Evolutionary conservation across 2,797 vertebrate species (phyloP), one percentile per base, ranked within the genome.

Genomic region (Silurus aristotelis): DNA sequence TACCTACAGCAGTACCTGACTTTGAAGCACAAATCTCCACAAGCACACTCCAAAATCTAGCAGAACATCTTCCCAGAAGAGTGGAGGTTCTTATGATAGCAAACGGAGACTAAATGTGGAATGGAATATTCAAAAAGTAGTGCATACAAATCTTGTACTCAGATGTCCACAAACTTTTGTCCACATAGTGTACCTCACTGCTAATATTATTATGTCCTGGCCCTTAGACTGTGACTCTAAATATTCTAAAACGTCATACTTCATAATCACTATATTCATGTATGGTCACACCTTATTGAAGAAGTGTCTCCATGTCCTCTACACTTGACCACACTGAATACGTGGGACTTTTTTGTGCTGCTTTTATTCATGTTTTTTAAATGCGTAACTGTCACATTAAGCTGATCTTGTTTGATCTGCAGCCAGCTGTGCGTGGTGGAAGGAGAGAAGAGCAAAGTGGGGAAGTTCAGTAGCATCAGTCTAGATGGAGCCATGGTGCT

Each of bases 401-500:
- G 38, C 78, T 85, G 87, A 52, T 25, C 71, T 79, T 91, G 31
- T 87, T 64, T 84, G 68, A 61, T 46, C 27, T 89, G 22, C 90
- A 92, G 93, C 1, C 94, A 94, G 87, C 91, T 94, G 87, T 89
- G 94, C 76, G 75, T 93, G 43, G 88, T 96, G 17, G 92, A 94
- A 48, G 92, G 93, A 7, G 83, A 85, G 1, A 92, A 82, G 81
- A 79, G 12, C 82, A 93, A 91, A 61, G 93, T 95, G 88, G 90
- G 91, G n/a, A 93, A 92, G 89, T 95, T 94, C 90, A 95, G 95
- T 87, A 96, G 93, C 25, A 93, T 95, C 58, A 92, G 93, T 72
- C 91, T 95, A 87, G 96, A 96, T 85, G 96, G 95, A 87, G 91
- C 94, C 80, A 91, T 96, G 94, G 94, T 94, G 20, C 78, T 96